Base-by-base conservation (phyloP, 1,140 invertebrate genomes). In the Coelopa frigida region DNA sequence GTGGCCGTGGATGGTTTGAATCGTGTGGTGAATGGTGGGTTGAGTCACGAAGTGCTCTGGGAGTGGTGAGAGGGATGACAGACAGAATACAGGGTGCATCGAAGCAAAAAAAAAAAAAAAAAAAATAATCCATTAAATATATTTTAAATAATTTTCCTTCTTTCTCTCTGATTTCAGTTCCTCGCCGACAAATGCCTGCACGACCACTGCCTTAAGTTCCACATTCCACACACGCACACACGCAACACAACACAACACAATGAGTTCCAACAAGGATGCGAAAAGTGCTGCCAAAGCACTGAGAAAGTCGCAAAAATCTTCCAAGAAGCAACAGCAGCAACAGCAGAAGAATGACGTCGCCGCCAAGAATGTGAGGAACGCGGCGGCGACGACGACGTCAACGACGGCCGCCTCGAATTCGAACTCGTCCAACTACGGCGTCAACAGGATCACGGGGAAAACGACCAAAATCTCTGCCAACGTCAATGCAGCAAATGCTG, bases 231-330 rank as follows among this genome's bases (percentile, higher is more conserved):
- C 8, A 11, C 22, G 20, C 37, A 17, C 15, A 2, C 3, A 10
- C 8, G 37, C 37, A 18, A 39, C 15, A 36, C 2, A 14, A 36
- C 14, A 7, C 33, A 2, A 21, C 18, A 49, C 5, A 36, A 66
- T 66, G 62, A 65, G 55, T 58, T 52, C 61, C 23, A 56, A 21
- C 32, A 62, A 52, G 56, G 62, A 66, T 44, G 49, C 55, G 18
- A 65, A 62, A 48, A 56, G 43, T 41, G 55, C 47, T 8, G 40
- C 53, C 8, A 66, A 65, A 53, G 59, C 62, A 44, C 62, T 57
- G 49, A 65, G 59, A 44, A 66, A 66, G 52, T 46, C 56, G 31
- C 54, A 58, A 50, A 63, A 60, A 37, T 51, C 58, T 22, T 57
- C 52, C 47, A 63, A 60, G 48, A 61, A 63, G 45, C 59, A 63